Conservation (phyloP, 2,113 vertebrate species). For the Mugil cephalus region DNA sequence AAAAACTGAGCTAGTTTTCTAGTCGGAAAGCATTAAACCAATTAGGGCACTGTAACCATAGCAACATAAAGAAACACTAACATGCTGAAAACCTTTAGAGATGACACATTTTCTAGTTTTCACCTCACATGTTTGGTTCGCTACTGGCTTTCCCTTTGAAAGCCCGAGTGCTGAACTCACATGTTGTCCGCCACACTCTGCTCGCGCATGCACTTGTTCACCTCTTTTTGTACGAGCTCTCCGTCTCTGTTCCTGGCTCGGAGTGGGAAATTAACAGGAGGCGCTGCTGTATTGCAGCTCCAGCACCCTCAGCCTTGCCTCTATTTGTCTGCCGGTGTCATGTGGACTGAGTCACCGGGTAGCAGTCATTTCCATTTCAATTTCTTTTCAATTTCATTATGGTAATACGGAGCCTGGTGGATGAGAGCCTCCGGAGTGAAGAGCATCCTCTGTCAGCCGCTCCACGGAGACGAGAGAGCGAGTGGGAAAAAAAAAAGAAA, state of each 20-base stretch:
- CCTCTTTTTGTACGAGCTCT: constrained; percentile 20
- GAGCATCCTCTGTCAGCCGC: constrained; percentile 41
- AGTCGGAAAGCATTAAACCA: constrained; percentile 3
- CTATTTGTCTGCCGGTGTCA: constrained; percentile 40
- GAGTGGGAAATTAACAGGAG: constrained; percentile 35
- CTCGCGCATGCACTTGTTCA: constrained; percentile 17
- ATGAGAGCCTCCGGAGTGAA: constrained; percentile 49
- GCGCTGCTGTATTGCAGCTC: constrained; percentile 14
- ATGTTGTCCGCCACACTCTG: not conserved
- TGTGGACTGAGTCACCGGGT: constrained; percentile 46
- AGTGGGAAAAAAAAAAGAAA: constrained; percentile 20
- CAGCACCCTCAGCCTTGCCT: constrained; percentile 23
- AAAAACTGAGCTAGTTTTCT: not conserved
- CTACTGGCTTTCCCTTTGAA: not conserved
- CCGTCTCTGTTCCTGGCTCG: constrained; percentile 5
- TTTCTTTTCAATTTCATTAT: constrained; percentile 77
- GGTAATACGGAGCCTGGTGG: constrained; percentile 51
- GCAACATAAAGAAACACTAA: not conserved
- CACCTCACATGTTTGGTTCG: not conserved
- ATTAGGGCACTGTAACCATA: not conserved
- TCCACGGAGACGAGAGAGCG: constrained; percentile 1
- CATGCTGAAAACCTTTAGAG: not conserved
- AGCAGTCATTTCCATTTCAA: constrained; percentile 71
- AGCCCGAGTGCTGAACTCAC: constrained; percentile 3
- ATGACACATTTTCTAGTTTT: not conserved